A percentile compares a stretch with the other conserved stretches of the same genome.
These are phyloP conservation scores for Dendroctonus valens DNA, from an alignment of 1,140 invertebrate species.

Conservation along the genomic window DNA sequence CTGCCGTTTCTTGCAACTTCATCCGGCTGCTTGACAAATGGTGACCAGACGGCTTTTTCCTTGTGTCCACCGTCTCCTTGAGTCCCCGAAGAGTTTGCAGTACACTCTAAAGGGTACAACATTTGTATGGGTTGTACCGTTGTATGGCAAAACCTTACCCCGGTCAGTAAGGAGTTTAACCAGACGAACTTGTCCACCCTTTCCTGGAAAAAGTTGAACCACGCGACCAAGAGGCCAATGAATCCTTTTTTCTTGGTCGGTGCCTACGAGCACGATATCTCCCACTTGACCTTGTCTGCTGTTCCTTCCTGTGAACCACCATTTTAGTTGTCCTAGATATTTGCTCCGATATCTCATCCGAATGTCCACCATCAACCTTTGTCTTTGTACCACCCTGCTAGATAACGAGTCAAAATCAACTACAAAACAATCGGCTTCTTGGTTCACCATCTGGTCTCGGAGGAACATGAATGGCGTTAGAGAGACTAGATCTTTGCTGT, in stretches of 20 bases:
- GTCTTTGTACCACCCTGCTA: conserved; percentile 16
- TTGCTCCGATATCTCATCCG: conserved; percentile 25
- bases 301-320: neutral
- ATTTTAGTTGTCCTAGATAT: conserved; percentile 32
- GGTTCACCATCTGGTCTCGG: conserved; percentile 16
- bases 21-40: no score
- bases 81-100: no score
- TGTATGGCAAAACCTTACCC: conserved; percentile 14
- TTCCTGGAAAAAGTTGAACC: conserved; percentile 4
- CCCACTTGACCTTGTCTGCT: conserved; percentile 9
- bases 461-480: conserved; percentile 31
- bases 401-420: conserved; percentile 14
- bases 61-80: no score
- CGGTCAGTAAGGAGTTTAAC: conserved; percentile 5
- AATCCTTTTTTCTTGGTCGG: conserved; percentile 19
- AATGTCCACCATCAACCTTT: conserved; percentile 18
- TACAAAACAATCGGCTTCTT: conserved; percentile 28
- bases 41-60: no score
- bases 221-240: conserved; percentile 31
- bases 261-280: conserved; percentile 29
- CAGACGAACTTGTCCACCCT: conserved; percentile 1
- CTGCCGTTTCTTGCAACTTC: no score
- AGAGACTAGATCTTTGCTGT: conserved; percentile 32
- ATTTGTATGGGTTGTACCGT: conserved; percentile 26
- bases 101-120: conserved; percentile 26